Conservation (phyloP, 1,140 invertebrate genomes). For the Oppia nitens region DNA sequence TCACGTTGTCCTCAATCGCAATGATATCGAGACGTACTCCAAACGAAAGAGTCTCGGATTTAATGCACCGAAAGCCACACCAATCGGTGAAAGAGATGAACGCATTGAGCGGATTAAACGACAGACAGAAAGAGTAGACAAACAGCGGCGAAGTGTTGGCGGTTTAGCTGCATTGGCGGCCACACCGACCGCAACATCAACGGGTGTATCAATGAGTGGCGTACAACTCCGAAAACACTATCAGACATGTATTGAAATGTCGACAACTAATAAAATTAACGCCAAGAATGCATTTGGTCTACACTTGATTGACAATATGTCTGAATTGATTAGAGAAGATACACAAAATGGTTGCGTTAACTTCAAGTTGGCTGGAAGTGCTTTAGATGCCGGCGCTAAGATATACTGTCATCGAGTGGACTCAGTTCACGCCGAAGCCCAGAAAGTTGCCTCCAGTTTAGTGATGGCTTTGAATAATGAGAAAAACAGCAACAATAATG, state of each 20-base stretch:
- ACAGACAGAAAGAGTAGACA: not conserved
- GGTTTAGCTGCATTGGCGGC: not conserved
- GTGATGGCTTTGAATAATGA: constrained; percentile 29
- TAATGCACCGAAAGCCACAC: not conserved
- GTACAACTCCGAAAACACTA: constrained; percentile 43
- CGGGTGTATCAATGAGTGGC: not conserved
- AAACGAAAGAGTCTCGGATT: not conserved
- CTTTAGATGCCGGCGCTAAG: constrained; percentile 60
- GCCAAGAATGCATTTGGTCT: constrained; percentile 65
- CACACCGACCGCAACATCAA: not conserved
- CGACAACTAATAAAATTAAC: constrained; percentile 60
- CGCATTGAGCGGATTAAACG: not conserved
- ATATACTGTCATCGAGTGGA: constrained; percentile 66
- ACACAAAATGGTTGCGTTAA: constrained; percentile 2
- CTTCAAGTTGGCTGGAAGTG: constrained; percentile 48
- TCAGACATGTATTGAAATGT: constrained; percentile 45
- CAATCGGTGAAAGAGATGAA: not conserved
- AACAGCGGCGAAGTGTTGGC: not conserved
- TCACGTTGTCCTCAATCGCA: not conserved
- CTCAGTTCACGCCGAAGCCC: constrained; percentile 50
- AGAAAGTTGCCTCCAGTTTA: constrained; percentile 52
- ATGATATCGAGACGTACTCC: not conserved
- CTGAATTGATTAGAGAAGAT: constrained; percentile 42
- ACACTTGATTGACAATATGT: constrained; percentile 63
- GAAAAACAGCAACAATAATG: constrained; percentile 19